Base-by-base conservation (phyloP, 2,888 invertebrate species). In the Gordius sp. region DNA sequence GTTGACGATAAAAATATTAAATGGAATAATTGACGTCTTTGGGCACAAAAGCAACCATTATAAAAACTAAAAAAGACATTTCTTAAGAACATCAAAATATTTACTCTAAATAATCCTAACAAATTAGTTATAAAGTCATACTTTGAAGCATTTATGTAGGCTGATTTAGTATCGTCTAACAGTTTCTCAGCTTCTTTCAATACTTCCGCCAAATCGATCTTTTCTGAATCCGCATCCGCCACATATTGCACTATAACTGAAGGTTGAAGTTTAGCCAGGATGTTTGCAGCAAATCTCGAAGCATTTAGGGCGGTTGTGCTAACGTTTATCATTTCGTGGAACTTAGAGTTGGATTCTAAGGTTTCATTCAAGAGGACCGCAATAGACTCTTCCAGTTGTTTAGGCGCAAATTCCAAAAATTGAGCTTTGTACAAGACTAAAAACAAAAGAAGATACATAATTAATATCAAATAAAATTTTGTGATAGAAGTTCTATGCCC, bases 121-220 rank as follows among this genome's bases (percentile, higher is more conserved):
- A n/a, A n/a, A n/a, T n/a, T n/a, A n/a, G n/a, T n/a, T n/a, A n/a
- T n/a, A 18, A 65, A 61, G 24, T 62, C 61, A 16, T 61, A 58
- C 26, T 54, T 57, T n/a, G 61, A 60, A 55, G 58, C 59, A 8
- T 55, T 53, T 2, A 60, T 61, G 1, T 68, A 64, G 20, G 65
- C 66, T 1, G 60, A 58, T 1, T 64, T 63, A 1, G 74, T 69
- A 2, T 74, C 69, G 0, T 67, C 65, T 1, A 77, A 62, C 1
- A 74, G 66, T 0, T 66, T 63, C n/a, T 70, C 67, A 0, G 78
- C 75, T 60, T 77, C 75, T 2, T 67, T 68, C 8, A 77, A 69
- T 0, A 76, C 66, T 24, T 69, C 67, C 1, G 67, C 59, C 18
- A 47, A 47, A 18, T 47, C 47, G 4, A 47, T 4, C 20, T 20